Conservation (phyloP, 2,888 invertebrate genomes). For the Calameuta idolon region DNA sequence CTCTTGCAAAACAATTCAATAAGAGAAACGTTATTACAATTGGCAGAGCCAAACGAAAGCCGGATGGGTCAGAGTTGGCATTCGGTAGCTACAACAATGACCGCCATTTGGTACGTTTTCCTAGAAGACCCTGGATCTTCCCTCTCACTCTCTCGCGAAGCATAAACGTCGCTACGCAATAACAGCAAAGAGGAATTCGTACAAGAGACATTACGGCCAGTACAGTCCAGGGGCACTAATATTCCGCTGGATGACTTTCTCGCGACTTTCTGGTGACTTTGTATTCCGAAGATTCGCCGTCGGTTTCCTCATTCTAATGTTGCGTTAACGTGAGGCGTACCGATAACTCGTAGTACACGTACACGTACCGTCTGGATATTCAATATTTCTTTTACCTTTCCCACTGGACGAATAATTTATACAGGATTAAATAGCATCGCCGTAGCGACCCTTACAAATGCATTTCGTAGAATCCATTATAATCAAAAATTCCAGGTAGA, state of each 20-base stretch:
- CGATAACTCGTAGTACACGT: background rate
- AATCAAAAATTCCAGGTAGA: background rate
- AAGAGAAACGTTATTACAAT: background rate
- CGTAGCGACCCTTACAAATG: background rate
- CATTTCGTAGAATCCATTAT: background rate
- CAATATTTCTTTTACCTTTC: background rate
- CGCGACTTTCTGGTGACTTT: conserved; percentile 57
- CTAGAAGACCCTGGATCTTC: background rate
- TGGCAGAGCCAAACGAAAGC: background rate
- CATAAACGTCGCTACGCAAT: background rate
- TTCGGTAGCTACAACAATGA: background rate
- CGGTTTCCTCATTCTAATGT: conserved; percentile 46
- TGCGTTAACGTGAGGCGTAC: conserved; percentile 7
- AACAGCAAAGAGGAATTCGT: background rate
- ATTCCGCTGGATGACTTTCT: conserved; percentile 41
- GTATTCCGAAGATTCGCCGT: conserved; percentile 55
- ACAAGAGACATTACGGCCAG: background rate
- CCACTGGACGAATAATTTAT: background rate
- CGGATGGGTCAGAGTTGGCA: background rate
- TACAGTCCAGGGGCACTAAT: background rate
- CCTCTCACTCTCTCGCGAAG: background rate
- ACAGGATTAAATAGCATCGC: background rate
- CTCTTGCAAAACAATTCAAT: background rate
- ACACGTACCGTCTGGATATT: background rate
- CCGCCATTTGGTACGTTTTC: conserved; percentile 1